Base-by-base conservation (phyloP, 2,113 vertebrate species). In the Anoplopoma fimbria region DNA sequence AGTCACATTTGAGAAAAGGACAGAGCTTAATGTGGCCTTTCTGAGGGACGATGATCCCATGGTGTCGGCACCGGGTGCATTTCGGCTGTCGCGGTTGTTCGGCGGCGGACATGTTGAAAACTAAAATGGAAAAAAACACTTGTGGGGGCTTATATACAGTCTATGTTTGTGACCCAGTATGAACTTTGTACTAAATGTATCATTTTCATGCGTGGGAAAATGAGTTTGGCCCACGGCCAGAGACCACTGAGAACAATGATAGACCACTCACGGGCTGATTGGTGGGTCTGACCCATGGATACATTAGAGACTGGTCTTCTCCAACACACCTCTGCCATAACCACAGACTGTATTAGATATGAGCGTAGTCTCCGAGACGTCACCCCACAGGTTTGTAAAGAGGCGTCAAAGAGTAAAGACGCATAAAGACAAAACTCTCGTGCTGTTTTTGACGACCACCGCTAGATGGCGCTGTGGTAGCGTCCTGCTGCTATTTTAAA, bases 21-120 rank as follows among this genome's bases (percentile, higher is more conserved):
- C 90, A 91, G 3, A 0, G 0, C 10, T 38, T 65, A 0, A 4
- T 6, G 68, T 91, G 90, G 0, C 84, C 88, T 34, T 75, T 90
- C 58, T 31, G 61, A n/a, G 15, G 76, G 38, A 69, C 34, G 12
- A 85, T 27, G 36, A 90, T 7, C 0, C 90, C 88, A 0, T 91
- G 90, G 34, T 87, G 51, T 0, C 82, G 65, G 82, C 86, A 90
- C 8, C 84, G 63, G 17, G 27, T 33, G 42, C 88, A 90, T 6
- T 77, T 87, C 0, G 55, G 77, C 58, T 3, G 4, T 1, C 33
- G 5, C 0, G n/a, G 53, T 0, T 6, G 5, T 13, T 25, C n/a
- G 0, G 34, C 13, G 1, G 36, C 15, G 9, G 84, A 67, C 83
- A 85, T 75, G 33, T 49, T 21, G 27, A 3, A 47, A 12, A 68